Evolutionary conservation across 2,888 invertebrate genomes (phyloP), one percentile per base, ranked within the genome.

Genomic region (Leuctra nigra): DNA sequence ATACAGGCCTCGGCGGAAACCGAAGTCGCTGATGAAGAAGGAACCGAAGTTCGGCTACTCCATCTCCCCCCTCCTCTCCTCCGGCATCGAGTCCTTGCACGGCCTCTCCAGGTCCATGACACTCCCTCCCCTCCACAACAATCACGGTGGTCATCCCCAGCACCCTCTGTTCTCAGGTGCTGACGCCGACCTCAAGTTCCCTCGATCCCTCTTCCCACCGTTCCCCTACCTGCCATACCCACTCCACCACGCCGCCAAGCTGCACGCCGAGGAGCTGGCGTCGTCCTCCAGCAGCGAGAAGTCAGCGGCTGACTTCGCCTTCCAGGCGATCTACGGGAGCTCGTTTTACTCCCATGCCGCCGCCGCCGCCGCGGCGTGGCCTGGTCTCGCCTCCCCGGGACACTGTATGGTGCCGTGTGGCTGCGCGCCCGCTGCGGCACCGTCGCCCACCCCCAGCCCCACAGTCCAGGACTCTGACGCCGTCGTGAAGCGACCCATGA

Each of bases 1-100:
- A 74, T 92, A 91, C 75, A 80, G 91, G 44, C 91, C 91, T 11
- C 78, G 91, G 55, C 77, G 91, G 67, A 91, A 92, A 72, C 91
- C 91, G 3, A 91, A 91, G 71, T 86, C 90, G 0, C 76, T 90
- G 13, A 80, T 88, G 62, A 91, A 91, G 71, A 87, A 87, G 65
- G 87, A 87, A 65, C 82, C 83, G 22, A 86, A 86, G 67, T 86
- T 83, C 67, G 82, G 83, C 4, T 86, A 84, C 70, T 79, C 82
- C n/a, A 58, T 60, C 44, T 53, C 59, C 4, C 57, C 61, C 9
- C 73, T 84, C 13, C 75, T 84, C 71, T 80, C 83, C 0, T 78
- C 82, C 7, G 53, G 35, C 14, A 54, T 54, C 48, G 57, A 54
- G 9, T 41, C 54, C 6, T 52, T 56, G 1, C 53, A 50, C 33